These are phyloP conservation scores for Nibea coibor DNA, from an alignment of 2,113 vertebrate genomes.

Conservation along the genomic window DNA sequence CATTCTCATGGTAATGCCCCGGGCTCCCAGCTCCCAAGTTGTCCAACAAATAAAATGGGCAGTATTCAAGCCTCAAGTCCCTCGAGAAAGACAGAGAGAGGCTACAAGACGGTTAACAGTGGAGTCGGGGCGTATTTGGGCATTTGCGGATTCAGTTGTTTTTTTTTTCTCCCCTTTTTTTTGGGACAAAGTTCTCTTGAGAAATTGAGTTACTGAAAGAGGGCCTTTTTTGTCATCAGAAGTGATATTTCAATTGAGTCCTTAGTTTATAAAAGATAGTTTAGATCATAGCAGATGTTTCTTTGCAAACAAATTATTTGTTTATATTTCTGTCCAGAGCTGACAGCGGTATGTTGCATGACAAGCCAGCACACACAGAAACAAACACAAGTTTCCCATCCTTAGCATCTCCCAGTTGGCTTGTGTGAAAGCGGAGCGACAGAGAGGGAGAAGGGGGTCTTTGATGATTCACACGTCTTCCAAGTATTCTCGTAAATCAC, in stretches of 20 bases:
- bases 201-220: slow-evolving; percentile 73
- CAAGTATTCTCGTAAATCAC: slow-evolving; percentile 64
- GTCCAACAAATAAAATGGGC: slow-evolving; percentile 96
- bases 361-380: slow-evolving; percentile 71
- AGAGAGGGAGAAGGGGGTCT: slow-evolving; percentile 48
- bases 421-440: slow-evolving; percentile 47
- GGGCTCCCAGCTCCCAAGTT: slow-evolving; percentile 92
- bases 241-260: slow-evolving; percentile 80
- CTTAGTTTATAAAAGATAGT: slow-evolving; percentile 66
- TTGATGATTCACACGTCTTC: slow-evolving; percentile 64
- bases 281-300: slow-evolving; percentile 75
- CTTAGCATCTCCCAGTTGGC: slow-evolving; percentile 65
- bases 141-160: slow-evolving; percentile 63
- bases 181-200: slow-evolving; percentile 69
- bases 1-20: slow-evolving; percentile 97
- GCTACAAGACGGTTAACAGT: slow-evolving; percentile 82
- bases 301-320: slow-evolving; percentile 67
- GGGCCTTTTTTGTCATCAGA: slow-evolving; percentile 50
- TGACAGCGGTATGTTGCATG: slow-evolving; percentile 63
- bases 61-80: slow-evolving; percentile 90
- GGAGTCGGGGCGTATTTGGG: slow-evolving; percentile 74
- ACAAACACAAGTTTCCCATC: slow-evolving; percentile 75
- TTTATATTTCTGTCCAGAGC: slow-evolving; percentile 57
- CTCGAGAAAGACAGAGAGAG: slow-evolving; percentile 80
- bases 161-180: slow-evolving; percentile 51